Percentiles rank a stretch among this genome's conserved stretches.
phyloP scores from a whole-genome alignment of 2,113 vertebrate species.

The Heptranchias perlo region DNA sequence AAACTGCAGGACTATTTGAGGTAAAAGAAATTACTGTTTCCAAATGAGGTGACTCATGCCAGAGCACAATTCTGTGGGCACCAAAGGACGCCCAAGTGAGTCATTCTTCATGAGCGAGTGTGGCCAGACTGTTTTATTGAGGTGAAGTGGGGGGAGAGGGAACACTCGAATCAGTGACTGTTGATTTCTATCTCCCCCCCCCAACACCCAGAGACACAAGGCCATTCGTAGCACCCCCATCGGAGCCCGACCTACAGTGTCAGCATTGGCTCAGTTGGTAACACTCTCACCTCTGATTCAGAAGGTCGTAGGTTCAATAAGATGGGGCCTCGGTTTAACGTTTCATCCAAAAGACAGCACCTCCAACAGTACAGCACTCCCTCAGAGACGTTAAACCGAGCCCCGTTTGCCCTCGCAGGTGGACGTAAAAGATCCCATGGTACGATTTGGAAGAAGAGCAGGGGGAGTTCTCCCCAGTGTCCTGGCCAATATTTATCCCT shows the following conservation, averaged over 20 bases:
- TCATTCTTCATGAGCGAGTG: background rate
- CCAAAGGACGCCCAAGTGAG: no score
- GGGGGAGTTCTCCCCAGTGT: background rate
- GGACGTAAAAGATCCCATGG: no score
- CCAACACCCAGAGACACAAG: background rate
- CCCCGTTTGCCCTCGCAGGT: background rate
- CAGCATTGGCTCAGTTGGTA: background rate
- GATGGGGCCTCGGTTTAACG: no score
- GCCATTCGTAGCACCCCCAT: background rate
- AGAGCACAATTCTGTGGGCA: no score
- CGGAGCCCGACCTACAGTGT: background rate
- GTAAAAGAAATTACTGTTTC: background rate
- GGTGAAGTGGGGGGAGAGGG: background rate
- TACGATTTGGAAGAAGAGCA: background rate
- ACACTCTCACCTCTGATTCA: background rate
- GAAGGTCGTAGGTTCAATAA: background rate
- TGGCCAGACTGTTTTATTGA: background rate
- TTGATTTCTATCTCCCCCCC: background rate
- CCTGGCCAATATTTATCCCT: background rate
- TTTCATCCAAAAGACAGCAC: no score
- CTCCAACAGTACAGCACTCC: no score
- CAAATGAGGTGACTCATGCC: background rate
- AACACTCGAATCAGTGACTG: background rate
- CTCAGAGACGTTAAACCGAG: background rate
- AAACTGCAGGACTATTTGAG: background rate